These are phyloP conservation scores for Poicephalus gulielmi DNA, from an alignment of 2,113 vertebrate genomes.

Conservation along the genomic window DNA sequence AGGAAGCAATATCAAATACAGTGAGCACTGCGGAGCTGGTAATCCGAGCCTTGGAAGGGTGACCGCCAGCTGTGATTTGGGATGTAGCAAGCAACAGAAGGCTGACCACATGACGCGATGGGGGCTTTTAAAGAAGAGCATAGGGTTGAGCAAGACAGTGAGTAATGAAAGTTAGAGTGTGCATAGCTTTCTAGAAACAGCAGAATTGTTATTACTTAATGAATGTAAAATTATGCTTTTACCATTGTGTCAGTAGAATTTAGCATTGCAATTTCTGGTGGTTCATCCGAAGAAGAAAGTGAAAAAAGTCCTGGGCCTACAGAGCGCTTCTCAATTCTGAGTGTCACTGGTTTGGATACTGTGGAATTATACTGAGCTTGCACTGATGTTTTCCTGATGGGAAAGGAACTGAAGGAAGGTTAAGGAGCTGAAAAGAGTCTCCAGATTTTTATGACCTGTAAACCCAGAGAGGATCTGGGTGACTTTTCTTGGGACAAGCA, in stretches of 20 bases:
- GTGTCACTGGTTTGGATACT: not conserved
- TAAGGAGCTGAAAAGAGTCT: not conserved
- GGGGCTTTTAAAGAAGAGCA: not conserved
- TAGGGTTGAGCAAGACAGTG: not conserved
- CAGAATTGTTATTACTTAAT: not conserved
- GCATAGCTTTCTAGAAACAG: not conserved
- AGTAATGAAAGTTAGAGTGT: not conserved
- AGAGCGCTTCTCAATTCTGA: not conserved
- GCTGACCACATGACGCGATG: not conserved
- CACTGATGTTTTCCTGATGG: not conserved
- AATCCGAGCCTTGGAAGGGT: rapidly evolving
- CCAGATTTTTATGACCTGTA: not conserved
- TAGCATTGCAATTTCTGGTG: not conserved
- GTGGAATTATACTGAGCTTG: not conserved
- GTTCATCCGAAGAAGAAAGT: not conserved
- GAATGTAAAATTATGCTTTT: not conserved
- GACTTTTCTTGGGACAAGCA: not conserved
- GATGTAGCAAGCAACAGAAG: not conserved
- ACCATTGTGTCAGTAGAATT: not conserved
- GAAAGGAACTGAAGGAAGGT: not conserved
- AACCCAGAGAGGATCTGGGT: not conserved
- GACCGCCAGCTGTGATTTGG: not conserved
- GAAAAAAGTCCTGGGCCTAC: not conserved
- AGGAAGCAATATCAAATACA: not conserved
- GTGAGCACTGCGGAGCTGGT: not conserved